A percentile compares a stretch with the other conserved stretches of the same genome.
phyloP scores from a whole-genome alignment of 1,140 invertebrate species.

The Chrysomallon squamiferum region DNA sequence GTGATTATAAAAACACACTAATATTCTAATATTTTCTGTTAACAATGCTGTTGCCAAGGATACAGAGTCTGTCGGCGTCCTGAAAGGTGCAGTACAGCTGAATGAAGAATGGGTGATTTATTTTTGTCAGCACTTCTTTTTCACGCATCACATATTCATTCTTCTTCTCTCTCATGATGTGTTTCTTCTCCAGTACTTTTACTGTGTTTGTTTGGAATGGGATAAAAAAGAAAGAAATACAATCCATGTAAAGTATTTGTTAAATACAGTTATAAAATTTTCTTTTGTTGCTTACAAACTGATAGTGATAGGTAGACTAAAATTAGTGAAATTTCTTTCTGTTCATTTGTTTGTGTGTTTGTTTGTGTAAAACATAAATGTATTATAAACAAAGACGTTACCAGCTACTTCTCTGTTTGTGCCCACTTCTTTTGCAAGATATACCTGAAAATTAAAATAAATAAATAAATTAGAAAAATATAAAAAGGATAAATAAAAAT shows the following conservation, averaged over 20 bases:
- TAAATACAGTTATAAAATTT: neutral
- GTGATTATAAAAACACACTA: too few species aligned
- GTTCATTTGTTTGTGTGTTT: too few species aligned
- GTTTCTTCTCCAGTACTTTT: constrained; percentile 93
- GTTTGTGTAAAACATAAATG: too few species aligned
- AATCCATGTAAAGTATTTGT: neutral
- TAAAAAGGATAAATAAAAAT: neutral
- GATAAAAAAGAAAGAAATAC: constrained; percentile 6
- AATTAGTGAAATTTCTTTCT: too few species aligned
- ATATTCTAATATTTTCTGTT: constrained; percentile 12
- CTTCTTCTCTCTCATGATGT: constrained; percentile 92
- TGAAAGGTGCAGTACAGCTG: constrained; percentile 97
- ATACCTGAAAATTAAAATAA: constrained; percentile 70
- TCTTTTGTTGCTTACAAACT: neutral
- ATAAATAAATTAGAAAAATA: neutral
- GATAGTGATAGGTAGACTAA: neutral
- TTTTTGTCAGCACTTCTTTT: constrained; percentile 79
- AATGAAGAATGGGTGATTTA: constrained; percentile 81
- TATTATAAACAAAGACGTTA: too few species aligned
- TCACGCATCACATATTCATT: constrained; percentile 91
- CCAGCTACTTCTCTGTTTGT: constrained; percentile 91
- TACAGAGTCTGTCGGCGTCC: constrained; percentile 87
- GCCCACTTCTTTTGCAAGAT: constrained; percentile 90
- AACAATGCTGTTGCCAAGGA: constrained; percentile 47
- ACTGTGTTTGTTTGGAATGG: too few species aligned